Conservation (phyloP, 2,888 invertebrate species). For the Drosophila ustulata region DNA sequence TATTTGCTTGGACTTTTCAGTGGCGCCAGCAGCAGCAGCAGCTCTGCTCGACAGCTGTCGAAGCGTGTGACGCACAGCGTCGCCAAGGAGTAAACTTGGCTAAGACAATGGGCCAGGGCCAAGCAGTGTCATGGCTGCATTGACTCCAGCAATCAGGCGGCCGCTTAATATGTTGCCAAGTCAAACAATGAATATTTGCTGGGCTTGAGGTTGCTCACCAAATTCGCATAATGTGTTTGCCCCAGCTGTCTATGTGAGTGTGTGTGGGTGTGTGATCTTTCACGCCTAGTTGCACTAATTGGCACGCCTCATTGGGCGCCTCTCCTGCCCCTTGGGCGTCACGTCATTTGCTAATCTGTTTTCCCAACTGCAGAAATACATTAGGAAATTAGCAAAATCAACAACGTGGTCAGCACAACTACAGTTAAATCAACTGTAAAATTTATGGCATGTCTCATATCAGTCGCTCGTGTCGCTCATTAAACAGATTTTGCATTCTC, state of each 20-base stretch:
- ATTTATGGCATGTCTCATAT: slow-evolving; percentile 62
- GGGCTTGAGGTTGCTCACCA: slow-evolving; percentile 24
- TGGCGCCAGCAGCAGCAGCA: slow-evolving; percentile 45
- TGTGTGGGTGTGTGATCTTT: slow-evolving; percentile 55
- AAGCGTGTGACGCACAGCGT: slow-evolving; percentile 34
- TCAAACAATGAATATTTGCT: slow-evolving; percentile 31
- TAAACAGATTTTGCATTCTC: slow-evolving; percentile 65
- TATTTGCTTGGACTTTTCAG: slow-evolving; percentile 49
- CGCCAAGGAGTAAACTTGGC: slow-evolving; percentile 7
- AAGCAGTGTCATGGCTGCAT: slow-evolving; percentile 15
- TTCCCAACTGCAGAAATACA: slow-evolving; percentile 56
- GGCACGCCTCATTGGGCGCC: slow-evolving; percentile 62
- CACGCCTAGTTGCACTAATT: slow-evolving; percentile 75
- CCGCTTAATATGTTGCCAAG: slow-evolving; percentile 14
- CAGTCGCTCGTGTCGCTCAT: slow-evolving; percentile 31
- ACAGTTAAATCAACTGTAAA: slow-evolving; percentile 67
- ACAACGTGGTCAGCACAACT: slow-evolving; percentile 43
- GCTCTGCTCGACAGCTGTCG: slow-evolving; percentile 61
- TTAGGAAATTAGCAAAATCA: slow-evolving; percentile 56
- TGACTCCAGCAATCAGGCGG: slow-evolving; percentile 8
- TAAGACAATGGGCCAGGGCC: slow-evolving; percentile 31
- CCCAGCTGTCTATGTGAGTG: slow-evolving; percentile 22
- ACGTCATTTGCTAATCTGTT: slow-evolving; percentile 48
- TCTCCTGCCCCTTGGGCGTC: neutral
- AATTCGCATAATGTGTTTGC: slow-evolving; percentile 46